Percentiles rank a stretch among this genome's conserved stretches.
These are phyloP conservation scores for Pseudococcus viburni DNA, from an alignment of 2,888 invertebrate species.

Conservation along the genomic window DNA sequence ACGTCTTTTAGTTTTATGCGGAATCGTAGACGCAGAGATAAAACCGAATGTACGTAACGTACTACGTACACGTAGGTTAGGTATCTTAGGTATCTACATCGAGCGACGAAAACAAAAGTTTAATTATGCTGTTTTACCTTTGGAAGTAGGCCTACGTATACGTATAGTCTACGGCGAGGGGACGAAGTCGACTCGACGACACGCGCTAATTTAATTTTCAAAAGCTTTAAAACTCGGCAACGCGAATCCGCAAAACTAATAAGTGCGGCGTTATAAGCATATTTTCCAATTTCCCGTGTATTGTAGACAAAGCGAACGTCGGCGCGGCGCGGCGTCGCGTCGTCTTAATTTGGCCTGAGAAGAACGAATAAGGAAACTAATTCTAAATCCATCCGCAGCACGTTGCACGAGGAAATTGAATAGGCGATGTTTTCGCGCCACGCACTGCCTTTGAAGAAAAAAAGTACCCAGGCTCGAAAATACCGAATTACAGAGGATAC, in stretches of 20 bases:
- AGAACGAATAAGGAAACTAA: background rate
- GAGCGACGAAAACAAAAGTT: background rate
- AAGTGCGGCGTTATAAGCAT: background rate
- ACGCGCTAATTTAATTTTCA: background rate
- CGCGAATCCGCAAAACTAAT: background rate
- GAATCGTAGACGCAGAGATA: too few species aligned
- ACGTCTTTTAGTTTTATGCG: too few species aligned
- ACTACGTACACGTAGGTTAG: too few species aligned
- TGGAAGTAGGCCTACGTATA: too few species aligned
- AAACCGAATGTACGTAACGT: too few species aligned
- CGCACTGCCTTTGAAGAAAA: background rate
- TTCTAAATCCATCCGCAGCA: background rate
- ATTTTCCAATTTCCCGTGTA: background rate
- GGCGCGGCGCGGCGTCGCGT: too few species aligned
- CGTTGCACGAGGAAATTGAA: background rate
- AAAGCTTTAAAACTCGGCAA: background rate
- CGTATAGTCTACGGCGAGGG: background rate
- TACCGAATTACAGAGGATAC: too few species aligned
- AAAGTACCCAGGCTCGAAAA: too few species aligned
- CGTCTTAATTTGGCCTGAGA: too few species aligned
- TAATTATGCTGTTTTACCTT: background rate
- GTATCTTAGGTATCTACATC: background rate
- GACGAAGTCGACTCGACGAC: background rate
- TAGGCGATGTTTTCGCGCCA: background rate
- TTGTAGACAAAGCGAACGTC: background rate